phyloP scores from a whole-genome alignment of 2,113 vertebrate genomes.

The Emydocephalus ijimae region DNA sequence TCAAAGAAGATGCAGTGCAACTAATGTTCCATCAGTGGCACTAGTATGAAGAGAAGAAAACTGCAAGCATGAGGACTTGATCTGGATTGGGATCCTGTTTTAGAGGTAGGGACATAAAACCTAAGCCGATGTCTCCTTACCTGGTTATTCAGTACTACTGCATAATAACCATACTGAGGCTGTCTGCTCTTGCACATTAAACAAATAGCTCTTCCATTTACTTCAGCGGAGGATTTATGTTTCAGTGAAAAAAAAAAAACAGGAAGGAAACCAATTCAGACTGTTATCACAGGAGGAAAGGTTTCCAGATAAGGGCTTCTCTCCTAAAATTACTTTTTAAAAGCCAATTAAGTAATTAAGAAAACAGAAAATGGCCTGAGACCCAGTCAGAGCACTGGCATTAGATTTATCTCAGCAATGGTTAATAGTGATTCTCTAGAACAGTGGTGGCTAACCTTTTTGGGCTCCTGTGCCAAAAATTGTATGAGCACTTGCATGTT shows the following conservation, averaged over 20 bases:
- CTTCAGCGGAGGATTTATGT: not conserved
- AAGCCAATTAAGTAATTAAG: not conserved
- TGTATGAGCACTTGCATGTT: no score
- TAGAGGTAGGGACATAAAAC: not conserved
- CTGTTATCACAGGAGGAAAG: not conserved
- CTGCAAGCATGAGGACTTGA: not conserved
- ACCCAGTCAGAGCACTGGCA: not conserved
- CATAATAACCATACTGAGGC: not conserved
- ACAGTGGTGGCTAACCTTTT: no score
- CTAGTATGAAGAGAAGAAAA: not conserved
- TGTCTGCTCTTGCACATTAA: not conserved
- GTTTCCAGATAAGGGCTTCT: not conserved
- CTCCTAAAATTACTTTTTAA: not conserved
- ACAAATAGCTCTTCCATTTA: not conserved
- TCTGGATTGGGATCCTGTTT: not conserved
- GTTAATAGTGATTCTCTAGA: not conserved
- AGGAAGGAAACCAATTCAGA: not conserved
- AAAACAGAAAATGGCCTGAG: not conserved
- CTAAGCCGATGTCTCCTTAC: not conserved
- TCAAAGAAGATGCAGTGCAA: not conserved
- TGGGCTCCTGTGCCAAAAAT: no score
- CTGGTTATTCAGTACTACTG: not conserved
- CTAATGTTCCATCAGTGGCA: not conserved
- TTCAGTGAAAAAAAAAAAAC: no score
- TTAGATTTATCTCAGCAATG: not conserved